phyloP scores from a whole-genome alignment of 2,888 invertebrate genomes.

The Acronicta psi region DNA sequence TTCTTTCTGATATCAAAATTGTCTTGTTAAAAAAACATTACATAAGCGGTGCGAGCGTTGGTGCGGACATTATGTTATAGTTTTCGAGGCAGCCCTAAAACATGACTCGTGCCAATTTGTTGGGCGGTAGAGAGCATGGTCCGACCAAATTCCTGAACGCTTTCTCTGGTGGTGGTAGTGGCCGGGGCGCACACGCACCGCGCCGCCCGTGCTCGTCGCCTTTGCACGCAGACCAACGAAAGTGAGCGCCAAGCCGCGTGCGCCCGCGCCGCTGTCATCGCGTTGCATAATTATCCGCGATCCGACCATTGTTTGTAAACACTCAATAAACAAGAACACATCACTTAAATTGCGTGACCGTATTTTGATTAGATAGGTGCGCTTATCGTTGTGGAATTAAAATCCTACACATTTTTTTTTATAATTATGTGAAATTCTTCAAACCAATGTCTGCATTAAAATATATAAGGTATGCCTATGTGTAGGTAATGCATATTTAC shows the following conservation, averaged over 20 bases:
- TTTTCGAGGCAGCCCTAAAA: slow-evolving; percentile 53
- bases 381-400: slow-evolving; percentile 54
- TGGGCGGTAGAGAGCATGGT: slow-evolving; percentile 67
- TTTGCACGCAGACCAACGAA: slow-evolving; percentile 79
- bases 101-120: slow-evolving; percentile 58
- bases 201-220: slow-evolving; percentile 38
- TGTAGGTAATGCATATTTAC: slow-evolving; percentile 41
- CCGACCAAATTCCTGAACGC: slow-evolving; percentile 86
- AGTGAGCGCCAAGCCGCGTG: slow-evolving; percentile 80
- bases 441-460: slow-evolving; percentile 14
- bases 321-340: slow-evolving; percentile 77
- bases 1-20: not conserved
- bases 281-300: slow-evolving; percentile 86
- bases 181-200: slow-evolving; percentile 56
- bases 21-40: not conserved
- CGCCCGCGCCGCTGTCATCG: slow-evolving; percentile 79
- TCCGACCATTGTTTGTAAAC: slow-evolving; percentile 87
- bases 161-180: slow-evolving; percentile 79
- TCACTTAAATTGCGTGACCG: slow-evolving; percentile 78
- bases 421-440: slow-evolving; percentile 47
- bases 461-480: slow-evolving; percentile 1
- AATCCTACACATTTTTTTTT: slow-evolving; percentile 62
- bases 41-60: slow-evolving; percentile 1
- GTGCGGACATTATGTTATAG: slow-evolving; percentile 4
- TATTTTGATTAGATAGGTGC: slow-evolving; percentile 73